Percentiles rank a stretch among this genome's conserved stretches.
These are phyloP conservation scores for Cabera pusaria DNA, from an alignment of 2,888 invertebrate genomes.

Conservation along the genomic window DNA sequence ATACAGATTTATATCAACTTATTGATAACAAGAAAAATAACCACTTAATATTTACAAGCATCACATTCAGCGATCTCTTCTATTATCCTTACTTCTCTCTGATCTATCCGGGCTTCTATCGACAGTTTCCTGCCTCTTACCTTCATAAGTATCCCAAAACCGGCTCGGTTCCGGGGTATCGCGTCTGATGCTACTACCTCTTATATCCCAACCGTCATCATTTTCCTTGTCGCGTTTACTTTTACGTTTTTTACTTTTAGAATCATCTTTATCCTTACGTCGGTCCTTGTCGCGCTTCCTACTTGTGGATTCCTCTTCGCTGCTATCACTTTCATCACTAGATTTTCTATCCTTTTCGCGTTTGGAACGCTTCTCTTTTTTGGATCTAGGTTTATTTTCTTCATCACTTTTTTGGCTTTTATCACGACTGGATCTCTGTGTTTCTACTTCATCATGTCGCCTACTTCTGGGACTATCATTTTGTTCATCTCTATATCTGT, in stretches of 20 bases:
- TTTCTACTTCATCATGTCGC: constrained; percentile 15
- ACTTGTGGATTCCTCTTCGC: constrained; percentile 25
- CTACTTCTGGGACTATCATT: constrained; percentile 11
- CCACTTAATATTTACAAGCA: too few species aligned
- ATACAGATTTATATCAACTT: too few species aligned
- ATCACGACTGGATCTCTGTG: constrained; percentile 17
- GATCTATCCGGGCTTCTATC: constrained; percentile 20
- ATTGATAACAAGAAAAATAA: too few species aligned
- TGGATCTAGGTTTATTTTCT: constrained; percentile 21
- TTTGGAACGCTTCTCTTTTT: constrained; percentile 7
- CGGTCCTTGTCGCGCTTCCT: constrained; percentile 18
- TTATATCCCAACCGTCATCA: constrained; percentile 47
- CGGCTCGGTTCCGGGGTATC: constrained; percentile 31
- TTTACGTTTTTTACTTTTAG: constrained; percentile 10
- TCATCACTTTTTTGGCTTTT: constrained; percentile 15
- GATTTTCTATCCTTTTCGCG: constrained; percentile 15
- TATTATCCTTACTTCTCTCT: constrained; percentile 18
- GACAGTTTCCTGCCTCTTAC: constrained; percentile 29
- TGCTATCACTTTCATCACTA: constrained; percentile 17
- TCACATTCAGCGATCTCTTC: constrained; percentile 22
- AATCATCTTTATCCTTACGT: constrained; percentile 14
- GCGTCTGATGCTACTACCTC: constrained; percentile 31
- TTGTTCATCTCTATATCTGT: constrained; percentile 10
- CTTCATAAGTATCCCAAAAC: constrained; percentile 44
- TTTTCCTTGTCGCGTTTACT: constrained; percentile 24